These are phyloP conservation scores for Epirrhoe alternata DNA, from an alignment of 2,888 invertebrate genomes.

Conservation along the genomic window DNA sequence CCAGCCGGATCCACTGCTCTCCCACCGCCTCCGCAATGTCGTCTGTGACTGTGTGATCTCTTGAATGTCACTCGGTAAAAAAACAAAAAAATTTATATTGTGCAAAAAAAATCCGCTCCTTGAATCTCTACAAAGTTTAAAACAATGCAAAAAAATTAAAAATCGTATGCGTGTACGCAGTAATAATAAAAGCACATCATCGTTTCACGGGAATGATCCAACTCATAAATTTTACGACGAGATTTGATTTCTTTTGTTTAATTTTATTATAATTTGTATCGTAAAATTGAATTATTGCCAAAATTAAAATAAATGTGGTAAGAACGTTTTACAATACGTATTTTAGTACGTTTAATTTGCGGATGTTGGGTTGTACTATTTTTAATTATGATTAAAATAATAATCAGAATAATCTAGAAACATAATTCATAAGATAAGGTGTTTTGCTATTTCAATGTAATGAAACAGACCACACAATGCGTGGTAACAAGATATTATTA, in stretches of 20 bases:
- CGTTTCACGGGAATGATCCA: slow-evolving; percentile 23
- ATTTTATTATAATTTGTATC: slow-evolving; percentile 21
- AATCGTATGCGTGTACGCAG: not conserved
- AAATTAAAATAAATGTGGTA: slow-evolving; percentile 23
- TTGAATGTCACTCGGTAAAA: too few species aligned
- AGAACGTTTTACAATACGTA: slow-evolving; percentile 6
- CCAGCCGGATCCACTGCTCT: too few species aligned
- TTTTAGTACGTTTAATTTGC: not conserved
- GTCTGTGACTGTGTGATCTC: too few species aligned
- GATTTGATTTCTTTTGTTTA: slow-evolving; percentile 25
- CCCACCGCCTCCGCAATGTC: too few species aligned
- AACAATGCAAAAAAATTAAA: not conserved
- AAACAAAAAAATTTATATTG: too few species aligned
- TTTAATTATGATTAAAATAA: slow-evolving; percentile 1
- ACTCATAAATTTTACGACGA: slow-evolving; percentile 15
- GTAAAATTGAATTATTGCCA: slow-evolving; percentile 33
- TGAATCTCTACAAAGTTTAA: too few species aligned
- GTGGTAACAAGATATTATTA: slow-evolving; percentile 1
- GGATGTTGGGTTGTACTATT: not conserved
- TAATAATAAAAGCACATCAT: not conserved
- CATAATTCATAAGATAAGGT: slow-evolving; percentile 14
- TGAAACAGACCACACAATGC: slow-evolving; percentile 4
- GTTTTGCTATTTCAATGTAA: slow-evolving; percentile 8
- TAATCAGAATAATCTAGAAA: slow-evolving; percentile 19
- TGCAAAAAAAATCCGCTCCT: too few species aligned